Base-by-base conservation (phyloP, 2,888 invertebrate species). In the Fissipunctia ypsillon region DNA sequence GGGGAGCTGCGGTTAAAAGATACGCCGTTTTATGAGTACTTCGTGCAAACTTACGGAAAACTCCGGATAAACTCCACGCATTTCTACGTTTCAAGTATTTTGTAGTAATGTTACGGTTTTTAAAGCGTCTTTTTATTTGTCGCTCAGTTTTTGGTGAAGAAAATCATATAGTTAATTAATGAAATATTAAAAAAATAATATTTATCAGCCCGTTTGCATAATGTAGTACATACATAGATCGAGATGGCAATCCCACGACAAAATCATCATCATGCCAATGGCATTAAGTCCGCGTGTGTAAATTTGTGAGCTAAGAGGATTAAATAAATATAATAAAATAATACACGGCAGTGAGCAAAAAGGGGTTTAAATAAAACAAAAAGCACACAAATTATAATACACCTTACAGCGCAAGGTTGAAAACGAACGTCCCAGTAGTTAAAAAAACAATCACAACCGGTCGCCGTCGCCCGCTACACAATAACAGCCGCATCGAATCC, bases 21-120 rank as follows among this genome's bases (percentile, higher is more conserved):
- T 81, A 82, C 67, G 78, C 64, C 54, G 35, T 60, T 81, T 81
- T 75, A 83, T 57, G 66, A 79, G 68, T 45, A 54, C 50, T 52
- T 61, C 45, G 41, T n/a, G 60, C 56, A 45, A 81, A 82, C 52
- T 68, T 82, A 74, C 64, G 14, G 59, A 45, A 60, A 28, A 69
- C 69, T 60, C 61, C 22, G 41, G 56, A 52, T 72, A 35, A 77
- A 79, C 73, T 79, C 56, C 9, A n/a, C n/a, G 38, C 56, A 57
- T 52, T 63, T 73, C 61, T 59, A 38, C 59, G 56, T 70, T 72
- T 80, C 28, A 35, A 50, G 69, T 50, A 57, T 76, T 76, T 50
- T 43, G 41, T 38, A 22, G 25, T 48, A 48, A 64, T 50, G 25
- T 50, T 64, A 31, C 31, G 7, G 56, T 65, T 7, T 54, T 41